Conservation (phyloP, 2,888 invertebrate species). For the Operophtera brumata region DNA sequence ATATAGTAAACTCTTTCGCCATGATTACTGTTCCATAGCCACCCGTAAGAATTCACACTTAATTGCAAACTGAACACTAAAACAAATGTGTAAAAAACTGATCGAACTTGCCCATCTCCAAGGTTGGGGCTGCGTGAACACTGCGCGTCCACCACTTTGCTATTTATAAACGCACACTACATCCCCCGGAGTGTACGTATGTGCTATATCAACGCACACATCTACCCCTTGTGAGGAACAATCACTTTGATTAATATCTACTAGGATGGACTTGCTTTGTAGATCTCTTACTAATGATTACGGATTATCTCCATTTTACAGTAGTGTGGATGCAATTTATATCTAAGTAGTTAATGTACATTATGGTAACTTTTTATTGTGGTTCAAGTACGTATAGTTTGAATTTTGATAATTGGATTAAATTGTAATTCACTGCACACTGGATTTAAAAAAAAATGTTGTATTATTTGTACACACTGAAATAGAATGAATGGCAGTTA, state of each 20-base stretch:
- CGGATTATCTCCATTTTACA: not conserved
- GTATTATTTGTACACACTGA: too few species aligned
- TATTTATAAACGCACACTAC: constrained; percentile 75
- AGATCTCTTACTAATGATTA: constrained; percentile 14
- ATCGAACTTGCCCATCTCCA: constrained; percentile 66
- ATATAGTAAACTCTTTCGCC: constrained; percentile 57
- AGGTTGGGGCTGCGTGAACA: constrained; percentile 69
- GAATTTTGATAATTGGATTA: too few species aligned
- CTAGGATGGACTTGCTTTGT: constrained; percentile 26
- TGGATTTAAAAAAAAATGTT: too few species aligned
- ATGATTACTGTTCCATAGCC: constrained; percentile 47
- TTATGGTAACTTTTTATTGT: not conserved
- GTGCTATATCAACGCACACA: constrained; percentile 25
- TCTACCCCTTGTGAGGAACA: constrained; percentile 8
- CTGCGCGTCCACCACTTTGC: constrained; percentile 60
- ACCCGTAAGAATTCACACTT: constrained; percentile 28
- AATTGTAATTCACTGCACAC: too few species aligned
- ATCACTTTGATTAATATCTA: constrained; percentile 22
- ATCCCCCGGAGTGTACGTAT: constrained; percentile 39
- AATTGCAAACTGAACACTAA: constrained; percentile 35
- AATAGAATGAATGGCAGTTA: too few species aligned
- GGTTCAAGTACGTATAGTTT: too few species aligned
- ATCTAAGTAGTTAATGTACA: too few species aligned
- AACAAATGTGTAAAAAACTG: constrained; percentile 34
- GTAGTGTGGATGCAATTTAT: not conserved